Conservation (phyloP, 2,113 vertebrate species). For the Hemibagrus wyckioides region DNA sequence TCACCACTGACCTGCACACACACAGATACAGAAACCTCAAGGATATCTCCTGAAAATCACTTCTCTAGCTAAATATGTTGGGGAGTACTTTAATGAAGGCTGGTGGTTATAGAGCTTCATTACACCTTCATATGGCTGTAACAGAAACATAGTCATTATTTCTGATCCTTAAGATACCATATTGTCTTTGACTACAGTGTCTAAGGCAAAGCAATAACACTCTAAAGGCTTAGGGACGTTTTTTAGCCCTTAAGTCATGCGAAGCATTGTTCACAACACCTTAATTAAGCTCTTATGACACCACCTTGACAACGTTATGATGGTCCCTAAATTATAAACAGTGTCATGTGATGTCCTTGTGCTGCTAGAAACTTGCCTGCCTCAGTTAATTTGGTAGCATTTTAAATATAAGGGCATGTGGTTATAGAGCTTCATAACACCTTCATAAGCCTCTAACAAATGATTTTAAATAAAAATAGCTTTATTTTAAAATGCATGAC, state of each 20-base stretch:
- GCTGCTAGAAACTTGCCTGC: neutral
- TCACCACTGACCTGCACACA: neutral
- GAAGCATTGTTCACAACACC: neutral
- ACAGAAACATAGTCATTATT: neutral
- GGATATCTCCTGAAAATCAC: neutral
- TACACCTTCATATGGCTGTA: neutral
- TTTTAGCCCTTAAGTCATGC: neutral
- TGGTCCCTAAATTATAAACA: neutral
- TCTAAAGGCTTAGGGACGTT: neutral
- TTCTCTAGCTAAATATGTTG: neutral
- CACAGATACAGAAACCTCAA: neutral
- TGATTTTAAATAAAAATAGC: neutral
- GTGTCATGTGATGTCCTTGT: neutral
- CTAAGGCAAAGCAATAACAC: neutral
- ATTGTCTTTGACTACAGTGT: neutral
- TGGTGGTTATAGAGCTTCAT: neutral
- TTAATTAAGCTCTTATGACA: neutral
- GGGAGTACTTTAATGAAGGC: neutral
- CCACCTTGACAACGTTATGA: neutral
- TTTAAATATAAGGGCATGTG: neutral
- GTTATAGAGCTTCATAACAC: neutral
- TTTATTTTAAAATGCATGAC: neutral
- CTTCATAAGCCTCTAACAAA: neutral
- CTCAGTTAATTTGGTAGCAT: neutral
- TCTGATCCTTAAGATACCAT: too few species aligned